Conservation (phyloP, 1,140 invertebrate species). For the Drosophila subobscura region DNA sequence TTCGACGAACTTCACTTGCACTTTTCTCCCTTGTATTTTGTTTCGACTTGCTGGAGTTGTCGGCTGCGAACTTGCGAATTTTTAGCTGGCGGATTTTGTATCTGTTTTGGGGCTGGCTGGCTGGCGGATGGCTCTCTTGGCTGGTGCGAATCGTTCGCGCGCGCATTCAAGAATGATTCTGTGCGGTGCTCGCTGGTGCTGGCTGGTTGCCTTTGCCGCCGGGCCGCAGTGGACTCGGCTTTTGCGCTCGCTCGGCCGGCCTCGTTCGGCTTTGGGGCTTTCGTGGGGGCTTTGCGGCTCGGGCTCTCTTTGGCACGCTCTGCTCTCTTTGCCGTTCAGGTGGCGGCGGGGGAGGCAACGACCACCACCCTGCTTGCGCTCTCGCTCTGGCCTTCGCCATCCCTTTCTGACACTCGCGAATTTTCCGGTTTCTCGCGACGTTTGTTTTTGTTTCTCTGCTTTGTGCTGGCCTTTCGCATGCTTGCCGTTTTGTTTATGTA, state of each 20-base stretch:
- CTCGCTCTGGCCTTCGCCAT: constrained; percentile 17
- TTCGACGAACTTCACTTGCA: constrained; percentile 39
- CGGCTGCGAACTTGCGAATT: constrained; percentile 25
- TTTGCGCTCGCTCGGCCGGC: constrained; percentile 42
- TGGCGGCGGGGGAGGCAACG: background rate
- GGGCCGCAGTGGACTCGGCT: constrained; percentile 45
- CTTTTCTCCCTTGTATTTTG: constrained; percentile 27
- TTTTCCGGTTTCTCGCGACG: constrained; percentile 55
- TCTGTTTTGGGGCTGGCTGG: background rate
- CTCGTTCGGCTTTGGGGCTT: constrained; percentile 37
- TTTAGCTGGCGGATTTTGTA: constrained; percentile 16
- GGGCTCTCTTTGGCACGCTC: constrained; percentile 19
- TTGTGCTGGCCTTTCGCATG: constrained; percentile 78
- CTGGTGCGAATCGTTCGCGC: constrained; percentile 79
- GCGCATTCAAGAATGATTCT: constrained; percentile 83
- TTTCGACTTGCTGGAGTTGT: constrained; percentile 19
- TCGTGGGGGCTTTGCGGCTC: constrained; percentile 1
- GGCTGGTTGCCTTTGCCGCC: constrained; percentile 39
- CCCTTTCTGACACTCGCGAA: constrained; percentile 34
- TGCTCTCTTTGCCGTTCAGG: constrained; percentile 19
- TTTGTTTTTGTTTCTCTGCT: constrained; percentile 80
- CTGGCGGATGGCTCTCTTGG: constrained; percentile 40
- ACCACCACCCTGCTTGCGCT: constrained; percentile 45
- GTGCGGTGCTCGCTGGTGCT: constrained; percentile 40
- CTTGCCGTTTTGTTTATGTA: constrained; percentile 75